These are phyloP conservation scores for Actinernus sp. DNA, from an alignment of 92 coral and sea anemone species.

Conservation along the genomic window DNA sequence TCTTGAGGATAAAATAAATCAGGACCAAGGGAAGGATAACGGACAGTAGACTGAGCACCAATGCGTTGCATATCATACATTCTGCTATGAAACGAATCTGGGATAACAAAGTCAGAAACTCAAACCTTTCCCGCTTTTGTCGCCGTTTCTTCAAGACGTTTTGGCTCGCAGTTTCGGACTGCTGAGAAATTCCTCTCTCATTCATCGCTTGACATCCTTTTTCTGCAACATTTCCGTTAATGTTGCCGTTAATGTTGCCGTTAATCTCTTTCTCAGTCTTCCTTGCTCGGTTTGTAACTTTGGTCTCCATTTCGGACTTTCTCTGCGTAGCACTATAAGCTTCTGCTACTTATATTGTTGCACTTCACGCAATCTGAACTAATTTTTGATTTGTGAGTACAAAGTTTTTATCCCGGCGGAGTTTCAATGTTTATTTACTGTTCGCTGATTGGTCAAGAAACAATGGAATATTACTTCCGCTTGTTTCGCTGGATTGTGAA, in stretches of 20 bases:
- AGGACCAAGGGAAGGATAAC: conserved; percentile 50
- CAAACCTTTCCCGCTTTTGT: neutral
- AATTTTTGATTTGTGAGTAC: too few relatives aligned
- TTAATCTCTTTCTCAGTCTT: neutral
- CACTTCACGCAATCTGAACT: too few relatives aligned
- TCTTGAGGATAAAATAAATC: conserved; percentile 58
- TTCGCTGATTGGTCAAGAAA: conserved; percentile 21
- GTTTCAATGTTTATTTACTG: conserved; percentile 9
- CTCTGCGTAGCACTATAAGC: too few relatives aligned
- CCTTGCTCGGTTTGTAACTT: conserved; percentile 4
- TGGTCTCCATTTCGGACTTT: conserved; percentile 18
- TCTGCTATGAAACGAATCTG: conserved; percentile 44
- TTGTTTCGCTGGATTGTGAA: too few relatives aligned
- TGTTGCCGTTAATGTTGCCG: conserved; percentile 8
- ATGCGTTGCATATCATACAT: conserved; percentile 49
- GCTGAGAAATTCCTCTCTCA: neutral
- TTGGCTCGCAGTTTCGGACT: neutral
- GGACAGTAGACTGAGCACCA: conserved; percentile 13
- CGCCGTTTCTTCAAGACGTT: neutral
- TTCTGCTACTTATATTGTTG: too few relatives aligned
- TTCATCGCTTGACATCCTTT: neutral
- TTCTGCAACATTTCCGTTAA: neutral
- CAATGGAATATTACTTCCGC: too few relatives aligned
- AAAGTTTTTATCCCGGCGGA: conserved; percentile 34
- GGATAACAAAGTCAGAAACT: neutral